These are phyloP conservation scores for Lasioglossum vierecki DNA, from an alignment of 2,888 invertebrate genomes.

Conservation along the genomic window DNA sequence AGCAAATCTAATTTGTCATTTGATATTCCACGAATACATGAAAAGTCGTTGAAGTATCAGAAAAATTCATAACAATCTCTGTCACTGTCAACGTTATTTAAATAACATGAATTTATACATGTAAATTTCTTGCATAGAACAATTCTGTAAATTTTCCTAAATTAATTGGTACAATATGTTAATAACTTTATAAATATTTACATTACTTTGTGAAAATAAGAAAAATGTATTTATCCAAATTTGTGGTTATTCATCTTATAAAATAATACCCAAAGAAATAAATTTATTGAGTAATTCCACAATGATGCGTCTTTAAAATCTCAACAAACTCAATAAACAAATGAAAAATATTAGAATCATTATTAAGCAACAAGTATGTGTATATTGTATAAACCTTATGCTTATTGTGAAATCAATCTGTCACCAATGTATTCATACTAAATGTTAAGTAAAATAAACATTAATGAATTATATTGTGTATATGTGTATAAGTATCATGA, in stretches of 20 bases:
- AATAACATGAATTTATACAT: too few relatives aligned
- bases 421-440: background rate
- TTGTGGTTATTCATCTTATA: too few relatives aligned
- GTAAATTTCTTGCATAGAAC: background rate
- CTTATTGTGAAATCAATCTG: background rate
- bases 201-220: too few relatives aligned
- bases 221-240: too few relatives aligned
- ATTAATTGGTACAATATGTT: background rate
- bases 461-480: background rate
- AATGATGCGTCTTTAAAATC: too few relatives aligned
- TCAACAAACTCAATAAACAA: too few relatives aligned
- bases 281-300: too few relatives aligned
- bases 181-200: background rate
- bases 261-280: too few relatives aligned
- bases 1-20: background rate
- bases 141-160: background rate
- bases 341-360: too few relatives aligned
- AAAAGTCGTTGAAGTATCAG: background rate
- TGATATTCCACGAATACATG: background rate
- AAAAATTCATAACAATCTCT: background rate
- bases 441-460: background rate
- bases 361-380: background rate
- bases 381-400: too few relatives aligned
- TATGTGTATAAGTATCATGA: too few relatives aligned
- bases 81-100: background rate